Evolutionary conservation across 2,888 invertebrate genomes (phyloP).

Genomic region (Nymphalis urticae): DNA sequence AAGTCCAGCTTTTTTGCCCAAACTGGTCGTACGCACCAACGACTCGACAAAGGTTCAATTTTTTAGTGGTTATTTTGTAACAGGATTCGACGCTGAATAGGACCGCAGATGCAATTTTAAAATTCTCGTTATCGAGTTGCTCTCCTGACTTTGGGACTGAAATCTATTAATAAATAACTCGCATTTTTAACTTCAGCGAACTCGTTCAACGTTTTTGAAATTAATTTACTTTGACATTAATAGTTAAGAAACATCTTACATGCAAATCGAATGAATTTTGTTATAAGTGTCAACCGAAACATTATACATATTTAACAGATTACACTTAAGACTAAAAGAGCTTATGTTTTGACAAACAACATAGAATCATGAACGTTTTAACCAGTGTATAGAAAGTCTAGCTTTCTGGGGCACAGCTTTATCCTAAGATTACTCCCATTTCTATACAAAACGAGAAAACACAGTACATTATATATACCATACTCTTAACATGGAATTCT

Average conservation of each 20-base stretch:
- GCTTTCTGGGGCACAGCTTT: constrained; percentile 19
- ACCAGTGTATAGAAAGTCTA: constrained; percentile 4
- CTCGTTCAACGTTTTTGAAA: neutral
- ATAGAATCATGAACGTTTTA: constrained; percentile 2
- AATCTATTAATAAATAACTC: constrained; percentile 6
- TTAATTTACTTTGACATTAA: neutral
- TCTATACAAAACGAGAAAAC: constrained; percentile 11
- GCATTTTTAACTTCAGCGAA: neutral
- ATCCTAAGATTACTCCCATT: constrained; percentile 11
- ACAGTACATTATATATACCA: neutral
- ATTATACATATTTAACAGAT: neutral
- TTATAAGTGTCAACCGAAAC: neutral
- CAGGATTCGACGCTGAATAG: constrained; percentile 35
- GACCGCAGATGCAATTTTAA: constrained; percentile 54
- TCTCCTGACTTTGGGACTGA: constrained; percentile 40
- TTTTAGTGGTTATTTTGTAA: constrained; percentile 35
- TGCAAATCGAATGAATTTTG: no score
- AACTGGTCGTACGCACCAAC: constrained; percentile 11
- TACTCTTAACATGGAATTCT: neutral
- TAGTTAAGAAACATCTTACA: neutral
- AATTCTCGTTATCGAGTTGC: constrained; percentile 56
- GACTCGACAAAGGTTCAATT: constrained; percentile 30
- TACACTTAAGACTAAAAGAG: neutral
- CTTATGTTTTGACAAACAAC: neutral
- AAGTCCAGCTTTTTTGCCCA: constrained; percentile 12